Evolutionary conservation across 2,797 vertebrate species (phyloP).

Genomic region (Oreochromis grahami): DNA sequence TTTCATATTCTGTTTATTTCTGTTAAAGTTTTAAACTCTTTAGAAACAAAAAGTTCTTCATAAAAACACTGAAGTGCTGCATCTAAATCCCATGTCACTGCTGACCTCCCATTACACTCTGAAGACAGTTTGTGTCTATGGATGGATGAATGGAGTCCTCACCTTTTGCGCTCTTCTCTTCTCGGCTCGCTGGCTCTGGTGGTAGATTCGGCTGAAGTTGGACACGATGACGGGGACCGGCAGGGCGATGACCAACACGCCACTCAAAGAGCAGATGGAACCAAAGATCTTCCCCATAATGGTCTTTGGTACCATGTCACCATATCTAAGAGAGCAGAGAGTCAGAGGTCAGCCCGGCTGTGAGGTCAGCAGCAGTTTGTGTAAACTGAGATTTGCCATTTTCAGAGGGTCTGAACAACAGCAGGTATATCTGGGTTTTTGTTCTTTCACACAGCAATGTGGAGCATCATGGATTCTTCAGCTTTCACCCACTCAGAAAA

Average conservation of each 20-base stretch:
- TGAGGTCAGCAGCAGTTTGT: background rate
- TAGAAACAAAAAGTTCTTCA: background rate
- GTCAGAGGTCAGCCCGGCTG: background rate
- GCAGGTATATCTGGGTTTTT: background rate
- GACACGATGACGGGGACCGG: conserved; percentile 96
- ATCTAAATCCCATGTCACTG: background rate
- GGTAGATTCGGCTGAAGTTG: conserved; percentile 98
- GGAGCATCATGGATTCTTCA: background rate
- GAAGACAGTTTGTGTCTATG: background rate
- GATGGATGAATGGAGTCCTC: background rate
- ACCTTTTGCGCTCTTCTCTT: conserved; percentile 95
- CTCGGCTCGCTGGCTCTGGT: conserved; percentile 95
- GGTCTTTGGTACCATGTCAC: conserved; percentile 97
- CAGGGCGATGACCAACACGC: conserved; percentile 93
- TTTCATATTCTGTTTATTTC: background rate
- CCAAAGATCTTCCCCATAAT: conserved; percentile 96
- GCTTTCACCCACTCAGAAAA: background rate
- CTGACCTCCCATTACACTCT: background rate
- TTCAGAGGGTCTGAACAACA: background rate
- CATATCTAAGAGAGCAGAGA: conserved; percentile 77
- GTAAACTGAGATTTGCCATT: background rate
- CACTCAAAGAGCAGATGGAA: conserved; percentile 93
- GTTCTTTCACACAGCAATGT: background rate
- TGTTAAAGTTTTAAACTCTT: background rate
- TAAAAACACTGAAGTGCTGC: background rate